Conservation (phyloP, 2,113 vertebrate genomes). For the Illadopsis cleaveri region DNA sequence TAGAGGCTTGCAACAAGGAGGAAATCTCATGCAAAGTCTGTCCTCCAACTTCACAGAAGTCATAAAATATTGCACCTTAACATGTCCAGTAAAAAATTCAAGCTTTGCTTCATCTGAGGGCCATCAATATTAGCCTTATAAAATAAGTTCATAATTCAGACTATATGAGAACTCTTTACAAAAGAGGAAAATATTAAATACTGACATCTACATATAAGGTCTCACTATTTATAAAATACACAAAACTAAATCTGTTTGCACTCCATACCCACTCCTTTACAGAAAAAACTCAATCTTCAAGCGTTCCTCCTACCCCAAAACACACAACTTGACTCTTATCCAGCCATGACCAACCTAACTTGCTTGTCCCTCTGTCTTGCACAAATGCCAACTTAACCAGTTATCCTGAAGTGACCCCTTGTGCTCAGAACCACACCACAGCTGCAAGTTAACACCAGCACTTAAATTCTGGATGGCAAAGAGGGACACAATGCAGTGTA, state of each 20-base stretch:
- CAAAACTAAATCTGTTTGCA: not conserved
- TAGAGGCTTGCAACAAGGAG: not conserved
- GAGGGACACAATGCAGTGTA: not conserved
- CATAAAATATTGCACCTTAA: not conserved
- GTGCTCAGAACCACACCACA: not conserved
- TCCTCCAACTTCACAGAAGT: not conserved
- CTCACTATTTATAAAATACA: not conserved
- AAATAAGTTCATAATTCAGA: not conserved
- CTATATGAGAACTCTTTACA: not conserved
- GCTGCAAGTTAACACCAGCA: not conserved
- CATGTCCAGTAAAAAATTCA: not conserved
- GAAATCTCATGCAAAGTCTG: not conserved
- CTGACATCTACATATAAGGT: not conserved
- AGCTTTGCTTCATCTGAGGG: not conserved
- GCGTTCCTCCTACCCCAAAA: accelerated
- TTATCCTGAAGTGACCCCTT: not conserved
- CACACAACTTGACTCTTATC: not conserved
- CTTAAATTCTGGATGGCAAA: not conserved
- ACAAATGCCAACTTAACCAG: not conserved
- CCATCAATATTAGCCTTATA: not conserved
- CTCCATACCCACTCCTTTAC: not conserved
- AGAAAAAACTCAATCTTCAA: not conserved
- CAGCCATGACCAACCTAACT: not conserved
- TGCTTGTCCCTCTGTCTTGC: not conserved
- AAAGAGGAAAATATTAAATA: not conserved